Evolutionary conservation across 2,797 vertebrate species (phyloP).

Genomic region (Notamacropus eugenii): DNA sequence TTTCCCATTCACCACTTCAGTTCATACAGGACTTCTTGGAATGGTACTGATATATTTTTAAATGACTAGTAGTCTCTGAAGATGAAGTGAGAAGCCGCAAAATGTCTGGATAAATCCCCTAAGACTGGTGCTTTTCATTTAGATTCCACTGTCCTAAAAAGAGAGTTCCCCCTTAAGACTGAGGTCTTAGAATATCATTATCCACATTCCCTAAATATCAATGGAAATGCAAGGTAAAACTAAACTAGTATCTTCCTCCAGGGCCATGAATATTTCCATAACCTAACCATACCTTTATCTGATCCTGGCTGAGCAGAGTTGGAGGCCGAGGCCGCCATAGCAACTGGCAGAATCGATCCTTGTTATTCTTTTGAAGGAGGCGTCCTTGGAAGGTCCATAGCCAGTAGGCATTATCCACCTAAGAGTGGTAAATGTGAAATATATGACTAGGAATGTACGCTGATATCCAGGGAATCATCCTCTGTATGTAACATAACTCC

Average conservation of each 20-base stretch:
- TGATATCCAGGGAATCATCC: not conserved
- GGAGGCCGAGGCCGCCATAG: conserved; percentile 96
- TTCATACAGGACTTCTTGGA: not conserved
- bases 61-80: not conserved
- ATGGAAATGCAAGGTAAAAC: not conserved
- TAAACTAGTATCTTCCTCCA: not conserved
- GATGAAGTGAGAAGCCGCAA: not conserved
- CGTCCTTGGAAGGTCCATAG: conserved; percentile 99
- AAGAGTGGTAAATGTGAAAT: not conserved
- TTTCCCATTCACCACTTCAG: not conserved
- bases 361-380: conserved; percentile 98
- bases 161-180: rapidly evolving
- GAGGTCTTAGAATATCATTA: rapidly evolving
- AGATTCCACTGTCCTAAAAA: rapidly evolving
- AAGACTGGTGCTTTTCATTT: rapidly evolving
- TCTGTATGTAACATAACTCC: not conserved
- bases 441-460: not conserved
- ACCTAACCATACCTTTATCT: conserved; percentile 90
- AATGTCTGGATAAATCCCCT: rapidly evolving
- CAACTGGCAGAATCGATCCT: conserved; percentile 98
- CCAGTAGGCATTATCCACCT: conserved; percentile 99
- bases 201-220: not conserved
- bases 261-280: rapidly evolving
- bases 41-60: rapidly evolving
- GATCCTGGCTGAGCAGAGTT: conserved; percentile 90